These are phyloP conservation scores for Callionymus lyra DNA, from an alignment of 2,113 vertebrate species.

Conservation along the genomic window DNA sequence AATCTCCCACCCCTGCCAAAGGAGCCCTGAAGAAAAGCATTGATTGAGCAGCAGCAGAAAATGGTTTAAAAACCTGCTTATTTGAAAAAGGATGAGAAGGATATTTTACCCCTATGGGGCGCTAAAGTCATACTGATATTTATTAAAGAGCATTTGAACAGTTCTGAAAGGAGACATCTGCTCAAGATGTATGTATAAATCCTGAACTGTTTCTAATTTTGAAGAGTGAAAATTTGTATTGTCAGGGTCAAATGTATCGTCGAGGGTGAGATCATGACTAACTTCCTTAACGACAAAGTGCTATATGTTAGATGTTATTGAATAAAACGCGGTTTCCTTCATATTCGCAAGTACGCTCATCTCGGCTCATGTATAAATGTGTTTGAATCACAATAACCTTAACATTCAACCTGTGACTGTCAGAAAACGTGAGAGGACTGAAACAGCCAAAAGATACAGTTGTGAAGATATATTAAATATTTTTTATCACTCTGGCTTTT, in stretches of 20 bases:
- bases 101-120: constrained; percentile 64
- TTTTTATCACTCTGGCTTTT: too few species aligned
- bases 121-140: constrained; percentile 50
- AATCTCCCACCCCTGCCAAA: constrained; percentile 16
- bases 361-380: too few species aligned
- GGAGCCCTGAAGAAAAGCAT: background rate
- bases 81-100: constrained; percentile 22
- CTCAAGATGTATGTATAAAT: background rate
- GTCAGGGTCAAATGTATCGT: constrained; percentile 17
- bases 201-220: background rate
- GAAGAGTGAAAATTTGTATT: background rate
- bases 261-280: constrained; percentile 54
- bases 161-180: background rate
- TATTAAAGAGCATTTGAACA: constrained; percentile 52
- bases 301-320: constrained; percentile 19
- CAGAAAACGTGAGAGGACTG: too few species aligned
- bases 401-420: too few species aligned
- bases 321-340: constrained; percentile 9
- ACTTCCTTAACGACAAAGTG: constrained; percentile 40
- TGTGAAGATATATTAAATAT: too few species aligned
- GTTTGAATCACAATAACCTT: too few species aligned
- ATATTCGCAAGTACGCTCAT: background rate
- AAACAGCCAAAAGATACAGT: too few species aligned
- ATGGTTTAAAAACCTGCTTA: too few species aligned
- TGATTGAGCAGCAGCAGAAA: background rate